Conservation (phyloP, 2,888 invertebrate genomes). For the Archips xylosteana region DNA sequence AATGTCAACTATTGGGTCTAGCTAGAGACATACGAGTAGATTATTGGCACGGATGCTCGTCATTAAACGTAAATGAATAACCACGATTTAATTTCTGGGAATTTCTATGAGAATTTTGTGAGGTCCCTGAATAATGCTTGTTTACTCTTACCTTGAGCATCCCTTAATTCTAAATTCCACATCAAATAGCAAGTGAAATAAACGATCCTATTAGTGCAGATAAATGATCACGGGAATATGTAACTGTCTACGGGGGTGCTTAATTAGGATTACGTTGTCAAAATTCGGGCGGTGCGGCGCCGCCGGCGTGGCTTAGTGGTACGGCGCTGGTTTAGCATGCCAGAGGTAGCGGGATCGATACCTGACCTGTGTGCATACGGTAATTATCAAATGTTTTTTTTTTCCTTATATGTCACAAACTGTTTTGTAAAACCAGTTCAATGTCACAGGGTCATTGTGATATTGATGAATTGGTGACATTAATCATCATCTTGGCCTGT, state of each 20-base stretch:
- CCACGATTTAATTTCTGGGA: too few relatives aligned
- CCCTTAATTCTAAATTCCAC: not conserved
- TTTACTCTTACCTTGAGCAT: not conserved
- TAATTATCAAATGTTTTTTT: too few relatives aligned
- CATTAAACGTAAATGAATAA: too few relatives aligned
- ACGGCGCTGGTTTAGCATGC: slow-evolving; percentile 60
- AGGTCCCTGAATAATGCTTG: too few relatives aligned
- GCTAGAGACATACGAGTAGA: too few relatives aligned
- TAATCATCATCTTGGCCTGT: too few relatives aligned
- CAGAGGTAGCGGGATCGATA: slow-evolving; percentile 85
- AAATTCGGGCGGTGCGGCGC: slow-evolving; percentile 6
- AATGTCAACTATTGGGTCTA: too few relatives aligned
- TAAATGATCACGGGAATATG: slow-evolving; percentile 27
- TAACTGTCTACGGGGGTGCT: slow-evolving; percentile 8
- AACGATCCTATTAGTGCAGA: slow-evolving; percentile 19
- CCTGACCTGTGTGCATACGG: slow-evolving; percentile 67
- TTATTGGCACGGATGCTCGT: too few relatives aligned
- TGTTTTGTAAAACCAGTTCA: too few relatives aligned
- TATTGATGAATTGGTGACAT: not conserved
- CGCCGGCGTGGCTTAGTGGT: slow-evolving; percentile 56
- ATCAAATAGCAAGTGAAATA: slow-evolving; percentile 4
- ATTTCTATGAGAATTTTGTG: too few relatives aligned
- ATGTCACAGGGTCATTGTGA: too few relatives aligned
- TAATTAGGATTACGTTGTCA: slow-evolving; percentile 35
- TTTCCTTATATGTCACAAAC: too few relatives aligned